phyloP scores from a whole-genome alignment of 2,113 vertebrate genomes.

The Tamias sibiricus region DNA sequence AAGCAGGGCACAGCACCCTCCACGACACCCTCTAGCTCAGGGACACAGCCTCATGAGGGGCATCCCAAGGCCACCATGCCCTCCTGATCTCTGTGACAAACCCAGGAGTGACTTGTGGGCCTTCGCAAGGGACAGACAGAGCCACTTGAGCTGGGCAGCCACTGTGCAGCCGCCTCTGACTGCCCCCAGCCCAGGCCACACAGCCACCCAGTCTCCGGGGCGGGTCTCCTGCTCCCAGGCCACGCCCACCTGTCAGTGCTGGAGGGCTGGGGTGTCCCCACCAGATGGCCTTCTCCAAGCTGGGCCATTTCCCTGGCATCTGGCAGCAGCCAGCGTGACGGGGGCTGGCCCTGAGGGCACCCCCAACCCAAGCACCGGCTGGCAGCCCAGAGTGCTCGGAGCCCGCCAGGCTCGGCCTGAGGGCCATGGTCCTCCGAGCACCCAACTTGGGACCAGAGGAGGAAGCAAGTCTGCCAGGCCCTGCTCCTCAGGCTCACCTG shows the following conservation, averaged over 20 bases:
- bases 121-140: not conserved
- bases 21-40: not conserved
- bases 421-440: not conserved
- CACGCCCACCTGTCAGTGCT: not conserved
- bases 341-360: not conserved
- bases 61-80: not conserved
- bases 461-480: not conserved
- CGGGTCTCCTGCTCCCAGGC: not conserved
- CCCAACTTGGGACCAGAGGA: not conserved
- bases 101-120: not conserved
- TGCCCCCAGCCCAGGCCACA: no score
- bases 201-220: no score
- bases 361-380: not conserved
- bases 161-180: no score
- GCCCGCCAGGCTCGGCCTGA: not conserved
- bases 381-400: not conserved
- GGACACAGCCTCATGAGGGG: not conserved
- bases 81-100: not conserved
- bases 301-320: not conserved
- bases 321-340: not conserved
- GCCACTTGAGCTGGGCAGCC: not conserved
- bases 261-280: not conserved
- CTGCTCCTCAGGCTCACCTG: constrained; percentile 86
- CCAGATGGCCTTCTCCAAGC: not conserved
- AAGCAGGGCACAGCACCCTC: no score